Conservation (phyloP, 2,113 vertebrate genomes). For the Choloepus hoffmanni region DNA sequence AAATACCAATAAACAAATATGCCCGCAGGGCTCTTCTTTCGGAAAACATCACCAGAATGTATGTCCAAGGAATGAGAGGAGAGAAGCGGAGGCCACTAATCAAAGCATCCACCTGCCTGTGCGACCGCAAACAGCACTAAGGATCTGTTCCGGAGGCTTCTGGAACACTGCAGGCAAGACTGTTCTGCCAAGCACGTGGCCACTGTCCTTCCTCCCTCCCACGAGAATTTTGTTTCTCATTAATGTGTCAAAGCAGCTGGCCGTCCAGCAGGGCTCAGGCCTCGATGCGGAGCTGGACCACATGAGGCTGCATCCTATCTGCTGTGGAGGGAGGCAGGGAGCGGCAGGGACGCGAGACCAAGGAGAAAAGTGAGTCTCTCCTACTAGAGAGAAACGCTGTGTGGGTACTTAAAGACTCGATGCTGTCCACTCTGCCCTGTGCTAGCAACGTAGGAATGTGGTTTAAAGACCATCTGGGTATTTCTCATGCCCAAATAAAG, state of each 20-base stretch:
- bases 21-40: not conserved
- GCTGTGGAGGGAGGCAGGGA: not conserved
- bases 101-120: not conserved
- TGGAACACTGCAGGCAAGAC: not conserved
- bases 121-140: not conserved
- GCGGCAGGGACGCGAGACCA: not conserved
- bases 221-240: not conserved
- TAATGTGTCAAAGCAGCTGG: accelerated
- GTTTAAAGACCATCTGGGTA: not conserved
- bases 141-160: not conserved
- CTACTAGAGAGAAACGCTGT: not conserved
- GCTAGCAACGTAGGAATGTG: not conserved
- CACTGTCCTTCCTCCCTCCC: not conserved
- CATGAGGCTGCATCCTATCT: not conserved
- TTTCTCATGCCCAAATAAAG: not conserved
- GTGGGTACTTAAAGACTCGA: not conserved
- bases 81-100: not conserved
- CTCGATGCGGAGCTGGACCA: not conserved
- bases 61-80: not conserved
- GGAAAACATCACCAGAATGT: not conserved
- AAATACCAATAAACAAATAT: not conserved
- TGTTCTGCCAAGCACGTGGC: not conserved
- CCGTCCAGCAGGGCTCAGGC: not conserved
- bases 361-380: not conserved
- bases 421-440: no score